phyloP scores from a whole-genome alignment of 1,140 invertebrate species.

The Platyscapa corneri region DNA sequence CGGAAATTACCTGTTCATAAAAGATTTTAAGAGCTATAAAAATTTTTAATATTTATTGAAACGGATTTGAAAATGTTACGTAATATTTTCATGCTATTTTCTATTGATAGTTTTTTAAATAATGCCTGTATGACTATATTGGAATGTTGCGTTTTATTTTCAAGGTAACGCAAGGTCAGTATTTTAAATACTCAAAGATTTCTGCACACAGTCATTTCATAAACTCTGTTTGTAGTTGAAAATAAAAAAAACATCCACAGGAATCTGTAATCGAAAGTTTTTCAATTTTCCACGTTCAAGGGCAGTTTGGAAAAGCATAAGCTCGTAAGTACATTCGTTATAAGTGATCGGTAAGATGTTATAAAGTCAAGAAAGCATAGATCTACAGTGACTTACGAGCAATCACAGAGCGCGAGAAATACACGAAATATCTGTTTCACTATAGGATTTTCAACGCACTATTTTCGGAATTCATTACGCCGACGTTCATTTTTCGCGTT shows the following conservation, averaged over 20 bases:
- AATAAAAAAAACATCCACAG: too few species aligned
- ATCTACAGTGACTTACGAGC: not conserved
- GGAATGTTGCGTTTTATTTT: constrained; percentile 1
- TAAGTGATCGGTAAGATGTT: not conserved
- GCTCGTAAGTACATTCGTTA: not conserved
- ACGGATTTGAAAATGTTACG: not conserved
- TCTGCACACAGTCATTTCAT: not conserved
- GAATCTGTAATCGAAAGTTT: too few species aligned
- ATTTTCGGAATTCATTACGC: constrained; percentile 16
- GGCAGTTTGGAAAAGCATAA: too few species aligned
- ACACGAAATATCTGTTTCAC: not conserved
- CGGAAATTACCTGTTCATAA: not conserved
- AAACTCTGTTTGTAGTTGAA: not conserved
- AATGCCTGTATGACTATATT: not conserved
- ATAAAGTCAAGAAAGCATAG: not conserved
- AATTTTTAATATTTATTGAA: constrained; percentile 6
- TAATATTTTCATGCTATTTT: not conserved
- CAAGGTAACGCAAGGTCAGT: not conserved
- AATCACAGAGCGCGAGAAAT: not conserved
- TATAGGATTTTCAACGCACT: not conserved
- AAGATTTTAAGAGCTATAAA: not conserved
- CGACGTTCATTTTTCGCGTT: constrained; percentile 12
- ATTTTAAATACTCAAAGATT: not conserved
- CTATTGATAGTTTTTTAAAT: not conserved
- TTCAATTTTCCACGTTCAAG: too few species aligned